Evolutionary conservation across 2,797 vertebrate species (phyloP).

Genomic region (Babyrousa celebensis): DNA sequence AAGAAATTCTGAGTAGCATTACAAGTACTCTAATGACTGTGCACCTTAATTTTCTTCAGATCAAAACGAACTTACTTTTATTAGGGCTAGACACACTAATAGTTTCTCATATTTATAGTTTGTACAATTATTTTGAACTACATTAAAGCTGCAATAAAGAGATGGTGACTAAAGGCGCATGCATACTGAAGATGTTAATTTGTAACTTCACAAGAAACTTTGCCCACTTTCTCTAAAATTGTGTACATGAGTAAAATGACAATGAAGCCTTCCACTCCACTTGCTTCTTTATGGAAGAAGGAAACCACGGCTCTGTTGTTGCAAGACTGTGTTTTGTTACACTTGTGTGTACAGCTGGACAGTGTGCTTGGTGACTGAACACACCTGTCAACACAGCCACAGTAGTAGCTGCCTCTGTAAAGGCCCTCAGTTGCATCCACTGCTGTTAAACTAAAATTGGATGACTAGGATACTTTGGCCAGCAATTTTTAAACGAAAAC

Average conservation of each 20-base stretch:
- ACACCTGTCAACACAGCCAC: background rate
- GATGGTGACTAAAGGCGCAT: conserved; percentile 78
- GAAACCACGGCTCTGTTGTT: background rate
- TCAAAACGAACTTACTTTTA: conserved; percentile 70
- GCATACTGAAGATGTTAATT: background rate
- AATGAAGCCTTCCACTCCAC: conserved; percentile 66
- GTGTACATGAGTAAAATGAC: conserved; percentile 76
- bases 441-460: background rate
- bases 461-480: background rate
- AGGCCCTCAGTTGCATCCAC: background rate
- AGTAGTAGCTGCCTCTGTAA: background rate
- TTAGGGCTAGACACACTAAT: conserved; percentile 72
- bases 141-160: conserved; percentile 68
- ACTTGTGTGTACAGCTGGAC: conserved; percentile 8
- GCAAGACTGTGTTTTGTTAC: background rate
- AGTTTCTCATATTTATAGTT: conserved; percentile 80
- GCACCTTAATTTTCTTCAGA: conserved; percentile 80
- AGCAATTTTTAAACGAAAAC: conserved; percentile 53
- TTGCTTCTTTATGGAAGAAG: conserved; percentile 75
- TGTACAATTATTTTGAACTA: conserved; percentile 71
- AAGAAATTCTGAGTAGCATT: conserved; percentile 54
- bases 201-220: conserved; percentile 76
- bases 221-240: conserved; percentile 77
- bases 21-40: conserved; percentile 69
- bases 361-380: conserved; percentile 14